Percentiles rank a stretch among this genome's conserved stretches.
phyloP scores from a whole-genome alignment of 35 echinoderm and acorn worm genomes.

The Strongylocentrotus purpuratus region DNA sequence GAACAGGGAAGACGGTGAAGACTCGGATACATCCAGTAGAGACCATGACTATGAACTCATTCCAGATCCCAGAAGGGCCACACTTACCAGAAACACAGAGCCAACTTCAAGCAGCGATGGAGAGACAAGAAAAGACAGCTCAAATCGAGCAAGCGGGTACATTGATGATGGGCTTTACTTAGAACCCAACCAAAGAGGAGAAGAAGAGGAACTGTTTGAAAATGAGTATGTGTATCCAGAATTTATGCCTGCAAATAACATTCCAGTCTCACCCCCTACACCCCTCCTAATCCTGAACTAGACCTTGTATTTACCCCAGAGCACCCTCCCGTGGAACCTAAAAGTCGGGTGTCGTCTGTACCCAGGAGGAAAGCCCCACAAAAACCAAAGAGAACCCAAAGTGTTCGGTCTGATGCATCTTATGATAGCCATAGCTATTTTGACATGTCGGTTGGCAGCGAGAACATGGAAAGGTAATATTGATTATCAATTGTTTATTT shows the following conservation, averaged over 20 bases:
- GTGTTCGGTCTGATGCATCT: conserved; percentile 34
- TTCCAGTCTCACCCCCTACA: conserved; percentile 20
- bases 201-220: neutral
- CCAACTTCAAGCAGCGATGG: neutral
- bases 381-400: conserved; percentile 10
- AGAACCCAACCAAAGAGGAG: conserved; percentile 32
- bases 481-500: neutral
- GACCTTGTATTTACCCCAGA: neutral
- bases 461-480: neutral
- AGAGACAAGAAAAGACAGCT: neutral
- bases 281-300: neutral
- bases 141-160: conserved; percentile 25
- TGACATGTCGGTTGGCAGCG: neutral
- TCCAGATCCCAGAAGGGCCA: neutral
- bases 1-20: neutral
- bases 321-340: neutral
- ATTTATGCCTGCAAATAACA: conserved; percentile 23
- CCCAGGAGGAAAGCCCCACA: conserved; percentile 26
- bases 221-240: conserved; percentile 46
- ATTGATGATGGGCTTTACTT: conserved; percentile 39
- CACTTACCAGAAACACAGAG: neutral
- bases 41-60: conserved; percentile 49
- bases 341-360: neutral
- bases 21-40: neutral
- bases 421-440: neutral